Conservation (phyloP, 2,888 invertebrate genomes). For the Lasioglossum pauxillum region DNA sequence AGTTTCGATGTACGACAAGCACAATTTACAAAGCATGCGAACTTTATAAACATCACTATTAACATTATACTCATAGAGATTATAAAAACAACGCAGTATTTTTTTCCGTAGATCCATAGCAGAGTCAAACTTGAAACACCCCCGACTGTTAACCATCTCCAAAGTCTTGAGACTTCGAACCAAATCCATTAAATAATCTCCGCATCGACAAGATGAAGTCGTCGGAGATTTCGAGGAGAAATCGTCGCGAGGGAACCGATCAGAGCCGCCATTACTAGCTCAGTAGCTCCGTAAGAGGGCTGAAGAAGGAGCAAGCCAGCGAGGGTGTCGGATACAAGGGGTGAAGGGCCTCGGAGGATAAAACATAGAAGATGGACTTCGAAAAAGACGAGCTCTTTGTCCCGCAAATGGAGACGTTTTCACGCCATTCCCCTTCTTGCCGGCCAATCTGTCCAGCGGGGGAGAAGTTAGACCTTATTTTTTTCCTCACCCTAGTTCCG, state of each 20-base stretch:
- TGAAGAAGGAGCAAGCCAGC: slow-evolving; percentile 2
- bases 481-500: slow-evolving; percentile 67
- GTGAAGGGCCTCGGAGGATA: slow-evolving; percentile 57
- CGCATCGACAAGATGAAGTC: slow-evolving; percentile 16
- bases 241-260: slow-evolving; percentile 3
- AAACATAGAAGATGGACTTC: slow-evolving; percentile 70
- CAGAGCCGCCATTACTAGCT: not conserved
- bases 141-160: not conserved
- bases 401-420: slow-evolving; percentile 79
- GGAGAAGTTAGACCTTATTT: slow-evolving; percentile 75
- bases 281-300: slow-evolving; percentile 22
- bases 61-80: not conserved
- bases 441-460: slow-evolving; percentile 54
- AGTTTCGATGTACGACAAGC: not conserved
- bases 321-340: slow-evolving; percentile 22
- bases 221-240: not conserved
- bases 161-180: not conserved
- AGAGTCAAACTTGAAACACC: not conserved
- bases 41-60: not conserved
- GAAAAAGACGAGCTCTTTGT: slow-evolving; percentile 74
- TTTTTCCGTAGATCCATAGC: not conserved
- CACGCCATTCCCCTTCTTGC: slow-evolving; percentile 72
- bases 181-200: slow-evolving; percentile 12
- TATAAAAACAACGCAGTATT: not conserved
- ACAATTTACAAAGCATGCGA: not conserved